Evolutionary conservation across 2,888 invertebrate species (phyloP), one percentile per base, ranked within the genome.

Genomic region (Trachelus stipa): DNA sequence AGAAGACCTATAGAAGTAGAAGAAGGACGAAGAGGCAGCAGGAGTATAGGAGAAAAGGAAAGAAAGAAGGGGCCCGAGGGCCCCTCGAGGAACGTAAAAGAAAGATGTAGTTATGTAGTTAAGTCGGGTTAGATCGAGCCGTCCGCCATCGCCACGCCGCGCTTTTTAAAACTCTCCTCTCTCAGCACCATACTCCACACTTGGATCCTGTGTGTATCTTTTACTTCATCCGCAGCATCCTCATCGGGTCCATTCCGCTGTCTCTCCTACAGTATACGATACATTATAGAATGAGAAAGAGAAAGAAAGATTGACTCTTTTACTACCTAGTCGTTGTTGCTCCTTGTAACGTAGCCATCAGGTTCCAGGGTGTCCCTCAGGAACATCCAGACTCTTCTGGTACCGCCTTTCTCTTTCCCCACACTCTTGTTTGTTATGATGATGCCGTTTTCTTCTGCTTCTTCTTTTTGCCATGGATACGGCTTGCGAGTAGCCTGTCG

Each of bases 71-170:
- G 74, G 68, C 80, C 84, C 82, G 81, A 80, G 84, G 84, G 82
- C 78, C 75, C 83, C 83, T 83, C 79, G 83, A 86, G 81, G 83
- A 86, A 88, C 87, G 86, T 85, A 87, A 87, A 89, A 88, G 89
- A 89, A 90, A 90, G 90, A 90, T 88, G 88, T 89, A 89, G 88
- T 88, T 89, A 88, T 86, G 89, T 88, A 88, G 90, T 89, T 89
- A 88, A 86, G 86, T 85, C 86, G 83, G 86, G 87, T 87, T 88
- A 88, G 88, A 88, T 87, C 85, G 85, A 82, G 83, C 81, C 83
- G 85, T 85, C 87, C 90, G 90, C 90, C 89, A 90, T 90, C 86
- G 85, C 84, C 85, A 86, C 85, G 82, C 82, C 77, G 79, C 40
- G 79, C 76, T 84, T 83, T 83, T 84, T 84, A 33, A 84, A 84